A percentile compares a stretch with the other conserved stretches of the same genome.
phyloP scores from a whole-genome alignment of 2,888 invertebrate species.

The Clistopyga incitator region DNA sequence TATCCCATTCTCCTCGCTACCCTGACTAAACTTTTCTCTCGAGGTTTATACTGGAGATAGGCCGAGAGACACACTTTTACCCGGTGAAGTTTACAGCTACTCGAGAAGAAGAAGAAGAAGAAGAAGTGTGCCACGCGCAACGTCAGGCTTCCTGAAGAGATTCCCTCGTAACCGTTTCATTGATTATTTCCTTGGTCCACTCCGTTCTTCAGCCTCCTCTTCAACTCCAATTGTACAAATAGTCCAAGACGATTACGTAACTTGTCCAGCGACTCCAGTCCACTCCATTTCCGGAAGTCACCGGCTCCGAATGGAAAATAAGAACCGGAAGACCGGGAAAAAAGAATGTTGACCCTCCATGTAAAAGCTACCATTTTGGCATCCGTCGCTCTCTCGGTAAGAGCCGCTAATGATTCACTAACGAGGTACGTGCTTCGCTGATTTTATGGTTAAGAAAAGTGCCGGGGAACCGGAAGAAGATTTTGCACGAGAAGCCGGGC shows the following conservation, averaged over 20 bases:
- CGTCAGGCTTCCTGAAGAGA: background rate
- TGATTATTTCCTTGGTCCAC: constrained; percentile 11
- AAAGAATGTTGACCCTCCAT: constrained; percentile 9
- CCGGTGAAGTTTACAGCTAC: constrained; percentile 15
- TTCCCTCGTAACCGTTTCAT: constrained; percentile 23
- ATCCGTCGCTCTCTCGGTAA: constrained; percentile 61
- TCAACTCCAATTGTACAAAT: background rate
- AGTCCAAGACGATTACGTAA: background rate
- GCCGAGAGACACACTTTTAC: constrained; percentile 30
- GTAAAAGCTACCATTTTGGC: constrained; percentile 54
- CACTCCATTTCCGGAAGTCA: constrained; percentile 18
- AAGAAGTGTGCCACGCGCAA: constrained; percentile 4
- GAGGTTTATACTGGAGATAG: constrained; percentile 47
- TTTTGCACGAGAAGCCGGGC: constrained; percentile 36
- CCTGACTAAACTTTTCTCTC: constrained; percentile 47
- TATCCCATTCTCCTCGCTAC: constrained; percentile 38
- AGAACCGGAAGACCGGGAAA: constrained; percentile 8
- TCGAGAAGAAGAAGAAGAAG: too few species aligned
- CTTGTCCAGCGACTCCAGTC: background rate
- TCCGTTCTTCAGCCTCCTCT: background rate
- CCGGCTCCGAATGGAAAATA: constrained; percentile 2
- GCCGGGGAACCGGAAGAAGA: constrained; percentile 56
- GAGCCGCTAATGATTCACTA: constrained; percentile 79
- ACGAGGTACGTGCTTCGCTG: constrained; percentile 78
- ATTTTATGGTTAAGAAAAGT: constrained; percentile 54